phyloP scores from a whole-genome alignment of 2,797 vertebrate species.

The Pangasius mekongensis region DNA sequence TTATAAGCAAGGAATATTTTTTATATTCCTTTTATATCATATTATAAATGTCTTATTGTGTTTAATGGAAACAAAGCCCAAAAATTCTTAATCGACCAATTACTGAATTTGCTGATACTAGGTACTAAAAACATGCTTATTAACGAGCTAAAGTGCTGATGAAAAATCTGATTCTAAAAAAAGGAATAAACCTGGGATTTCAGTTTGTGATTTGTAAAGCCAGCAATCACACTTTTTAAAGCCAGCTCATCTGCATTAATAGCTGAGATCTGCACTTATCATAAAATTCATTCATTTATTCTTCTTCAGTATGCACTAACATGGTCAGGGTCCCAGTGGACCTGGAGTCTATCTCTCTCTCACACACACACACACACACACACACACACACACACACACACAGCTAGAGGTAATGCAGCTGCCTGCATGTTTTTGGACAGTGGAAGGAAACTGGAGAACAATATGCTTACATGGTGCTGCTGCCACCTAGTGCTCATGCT shows the following conservation, averaged over 20 bases:
- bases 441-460: not conserved
- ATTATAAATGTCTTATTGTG: not conserved
- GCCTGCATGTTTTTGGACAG: not conserved
- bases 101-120: not conserved
- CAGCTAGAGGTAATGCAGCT: not conserved
- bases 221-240: not conserved
- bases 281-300: not conserved
- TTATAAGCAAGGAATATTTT: not conserved
- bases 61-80: not conserved
- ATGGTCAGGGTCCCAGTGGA: not conserved
- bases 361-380: not conserved
- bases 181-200: not conserved
- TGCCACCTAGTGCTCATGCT: slow-evolving; percentile 5
- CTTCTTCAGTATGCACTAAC: not conserved
- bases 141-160: not conserved
- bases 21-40: not conserved
- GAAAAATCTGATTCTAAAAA: not conserved
- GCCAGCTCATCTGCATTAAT: not conserved
- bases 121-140: not conserved
- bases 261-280: no score
- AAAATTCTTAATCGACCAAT: no score
- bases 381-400: no score
- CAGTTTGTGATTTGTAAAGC: not conserved
- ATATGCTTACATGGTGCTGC: not conserved
- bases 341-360: not conserved